Conservation (phyloP, 2,797 vertebrate species). For the Darevskia nairensis region DNA sequence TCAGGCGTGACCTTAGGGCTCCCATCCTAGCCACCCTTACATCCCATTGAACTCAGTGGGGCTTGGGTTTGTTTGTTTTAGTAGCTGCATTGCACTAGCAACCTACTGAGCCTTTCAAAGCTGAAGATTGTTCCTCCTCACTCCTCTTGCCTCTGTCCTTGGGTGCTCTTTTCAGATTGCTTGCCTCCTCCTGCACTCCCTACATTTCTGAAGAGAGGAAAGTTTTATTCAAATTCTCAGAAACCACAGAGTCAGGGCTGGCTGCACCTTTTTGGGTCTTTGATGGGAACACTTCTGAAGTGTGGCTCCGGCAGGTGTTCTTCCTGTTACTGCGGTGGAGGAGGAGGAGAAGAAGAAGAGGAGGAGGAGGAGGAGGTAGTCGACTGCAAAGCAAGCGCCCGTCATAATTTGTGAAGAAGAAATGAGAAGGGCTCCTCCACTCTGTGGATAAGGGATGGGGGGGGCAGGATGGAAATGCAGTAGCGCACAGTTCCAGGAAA, state of each 20-base stretch:
- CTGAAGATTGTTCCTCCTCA: not conserved
- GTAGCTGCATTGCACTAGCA: not conserved
- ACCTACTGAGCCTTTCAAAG: not conserved
- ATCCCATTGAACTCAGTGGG: not conserved
- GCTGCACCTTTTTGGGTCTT: constrained; percentile 28
- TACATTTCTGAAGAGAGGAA: constrained; percentile 28
- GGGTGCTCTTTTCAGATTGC: not conserved
- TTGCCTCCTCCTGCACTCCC: constrained; percentile 15
- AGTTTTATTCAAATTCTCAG: constrained; percentile 44
- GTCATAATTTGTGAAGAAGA: not conserved
- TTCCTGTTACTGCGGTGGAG: constrained; percentile 25
- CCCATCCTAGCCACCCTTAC: too few species aligned
- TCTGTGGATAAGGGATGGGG: not conserved
- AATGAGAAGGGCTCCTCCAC: too few species aligned
- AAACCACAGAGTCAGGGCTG: constrained; percentile 42
- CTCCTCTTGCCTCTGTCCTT: not conserved
- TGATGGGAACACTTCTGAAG: constrained; percentile 37
- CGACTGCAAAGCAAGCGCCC: not conserved
- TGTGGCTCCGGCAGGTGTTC: constrained; percentile 47
- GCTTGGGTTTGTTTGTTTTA: not conserved
- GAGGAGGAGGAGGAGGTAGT: not conserved
- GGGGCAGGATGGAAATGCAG: not conserved
- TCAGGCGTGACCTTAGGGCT: too few species aligned
- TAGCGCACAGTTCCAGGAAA: not conserved
- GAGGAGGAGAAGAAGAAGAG: not conserved